Evolutionary conservation across 2,113 vertebrate genomes (phyloP).

Genomic region (Gnathonemus longibarbis): DNA sequence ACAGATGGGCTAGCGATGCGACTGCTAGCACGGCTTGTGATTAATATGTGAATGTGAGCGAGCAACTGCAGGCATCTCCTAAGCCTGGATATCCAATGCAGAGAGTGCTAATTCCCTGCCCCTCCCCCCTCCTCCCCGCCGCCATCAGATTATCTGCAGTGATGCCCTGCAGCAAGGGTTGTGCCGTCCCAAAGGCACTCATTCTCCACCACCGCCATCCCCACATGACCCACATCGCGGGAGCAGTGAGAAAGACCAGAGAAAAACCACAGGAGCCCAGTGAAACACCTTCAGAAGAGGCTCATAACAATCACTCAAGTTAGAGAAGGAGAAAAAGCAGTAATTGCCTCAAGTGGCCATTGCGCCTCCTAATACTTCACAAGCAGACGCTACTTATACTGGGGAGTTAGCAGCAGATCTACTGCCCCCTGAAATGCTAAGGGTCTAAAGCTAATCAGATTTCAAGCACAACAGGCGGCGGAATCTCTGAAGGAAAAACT

Average conservation of each 20-base stretch:
- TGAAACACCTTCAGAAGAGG: neutral
- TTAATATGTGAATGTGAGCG: slow-evolving; percentile 11
- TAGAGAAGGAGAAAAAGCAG: neutral
- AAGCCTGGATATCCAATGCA: slow-evolving; percentile 15
- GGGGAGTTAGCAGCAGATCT: neutral
- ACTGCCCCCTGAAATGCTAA: neutral
- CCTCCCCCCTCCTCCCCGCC: neutral
- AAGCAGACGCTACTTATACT: neutral
- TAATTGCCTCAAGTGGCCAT: neutral
- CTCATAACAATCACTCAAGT: neutral
- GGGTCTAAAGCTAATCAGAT: neutral
- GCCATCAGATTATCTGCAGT: slow-evolving; percentile 11
- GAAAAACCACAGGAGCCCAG: neutral
- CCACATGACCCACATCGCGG: neutral
- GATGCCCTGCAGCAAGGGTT: slow-evolving; percentile 1
- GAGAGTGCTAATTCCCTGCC: slow-evolving; percentile 10
- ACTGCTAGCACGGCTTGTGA: slow-evolving; percentile 14
- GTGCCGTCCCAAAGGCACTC: neutral
- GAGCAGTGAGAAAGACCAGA: neutral
- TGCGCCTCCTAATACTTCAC: neutral
- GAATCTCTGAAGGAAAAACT: neutral
- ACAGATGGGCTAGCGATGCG: slow-evolving; percentile 10
- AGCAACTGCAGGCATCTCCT: neutral
- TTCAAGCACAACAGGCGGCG: neutral
- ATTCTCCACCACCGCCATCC: neutral